Base-by-base conservation (phyloP, 2,888 invertebrate genomes). In the Augochlorella aurata region DNA sequence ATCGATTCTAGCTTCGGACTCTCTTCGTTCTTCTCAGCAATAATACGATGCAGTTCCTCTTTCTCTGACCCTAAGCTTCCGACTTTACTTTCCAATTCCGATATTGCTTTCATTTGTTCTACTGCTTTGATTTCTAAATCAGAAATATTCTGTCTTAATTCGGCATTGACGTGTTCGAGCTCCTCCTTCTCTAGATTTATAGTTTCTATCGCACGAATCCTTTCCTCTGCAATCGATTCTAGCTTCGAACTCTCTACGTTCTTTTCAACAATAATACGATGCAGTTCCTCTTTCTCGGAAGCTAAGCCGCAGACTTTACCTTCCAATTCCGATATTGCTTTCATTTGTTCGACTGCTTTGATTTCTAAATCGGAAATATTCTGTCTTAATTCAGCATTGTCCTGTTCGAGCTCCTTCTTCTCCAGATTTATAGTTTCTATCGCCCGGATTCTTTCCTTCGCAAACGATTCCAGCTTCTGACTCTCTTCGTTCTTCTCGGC, bases 231-330 rank as follows among this genome's bases (percentile, higher is more conserved):
- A 58, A 16, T 47, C 18, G 45, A 58, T 61, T 78, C 63, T 0
- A 67, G 50, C 21, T 45, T 65, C 16, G 21, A 10, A 54, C 7
- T 45, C 79, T 2, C 72, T 47, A 3, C 47, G 63, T 29, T 29
- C 12, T 29, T 7, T 38, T 69, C 21, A 21, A 44, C 61, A 50
- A 70, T 73, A 18, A 69, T 38, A 8, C 16, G 10, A 29, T 68
- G 67, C 52, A 29, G 16, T 47, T 77, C 66, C 7, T 44, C 63
- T 29, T 79, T 79, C 69, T 85, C 79, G 0, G 49, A 21, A 14
- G 24, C 18, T 9, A 66, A 1, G 12, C 29, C 8, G 10, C 24
- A n/a, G 1, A 82, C 14, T 0, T 74, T 18, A 18, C 68, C 29
- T 29, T 84, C 79, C 24, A 29, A 29, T 29, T 29, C 29, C 29